Evolutionary conservation across 2,113 vertebrate species (phyloP), one percentile per base, ranked within the genome.

Genomic region (Ageneiosus marmoratus): DNA sequence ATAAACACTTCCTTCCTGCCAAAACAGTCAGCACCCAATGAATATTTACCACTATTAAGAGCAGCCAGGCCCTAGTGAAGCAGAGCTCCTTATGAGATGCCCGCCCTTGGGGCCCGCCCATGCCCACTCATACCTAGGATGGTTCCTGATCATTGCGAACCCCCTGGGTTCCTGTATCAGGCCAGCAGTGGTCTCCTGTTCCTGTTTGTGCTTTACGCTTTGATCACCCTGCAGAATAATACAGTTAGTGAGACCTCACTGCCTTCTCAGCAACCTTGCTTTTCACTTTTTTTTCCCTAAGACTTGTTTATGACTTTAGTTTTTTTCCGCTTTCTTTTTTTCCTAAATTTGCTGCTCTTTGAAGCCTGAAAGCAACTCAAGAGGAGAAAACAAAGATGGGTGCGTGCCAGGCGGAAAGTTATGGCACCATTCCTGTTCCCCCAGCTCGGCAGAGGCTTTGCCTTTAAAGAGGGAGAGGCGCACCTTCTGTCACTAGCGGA

Each of bases 151-250:
- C 67, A 2, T 67, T 56, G 69, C 2, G 50, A 65, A 51, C 46
- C 15, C 76, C 58, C 63, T n/a, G 76, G 69, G 58, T 83, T 86
- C 63, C 81, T 78, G 77, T 73, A 41, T 41, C 22, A 18, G 79
- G 82, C 72, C 87, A 86, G 87, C 76, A 58, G 82, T 77, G 62
- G 29, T 77, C 80, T 75, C 0, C 10, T 51, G 24, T 80, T 46
- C 22, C 8, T 58, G n/a, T 32, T 46, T 81, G 50, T 86, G 48
- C 60, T 79, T 81, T 81, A 74, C 89, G 88, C 92, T 92, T 91
- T 94, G 93, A 94, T 94, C 92, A 93, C 90, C 88, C 89, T 92
- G 91, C 91, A 91, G 91, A 92, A 91, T 93, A 92, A 94, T 93
- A 93, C 92, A 93, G 92, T 93, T 94, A 94, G 91, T 92, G 89